phyloP scores from a whole-genome alignment of 2,113 vertebrate genomes.

The Coryphaenoides rupestris region DNA sequence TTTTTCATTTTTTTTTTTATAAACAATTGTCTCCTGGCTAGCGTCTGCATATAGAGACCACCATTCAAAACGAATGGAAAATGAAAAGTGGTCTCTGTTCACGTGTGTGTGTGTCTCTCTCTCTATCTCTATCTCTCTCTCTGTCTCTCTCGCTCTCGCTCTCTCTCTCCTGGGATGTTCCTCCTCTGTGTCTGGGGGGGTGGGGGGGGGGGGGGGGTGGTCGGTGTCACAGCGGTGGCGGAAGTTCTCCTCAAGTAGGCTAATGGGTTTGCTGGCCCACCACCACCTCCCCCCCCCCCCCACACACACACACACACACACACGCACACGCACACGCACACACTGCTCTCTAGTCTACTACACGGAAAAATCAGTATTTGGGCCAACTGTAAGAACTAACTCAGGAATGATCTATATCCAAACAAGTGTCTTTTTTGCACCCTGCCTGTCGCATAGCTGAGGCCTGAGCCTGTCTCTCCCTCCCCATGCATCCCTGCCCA shows the following conservation, averaged over 20 bases:
- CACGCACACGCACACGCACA: no score
- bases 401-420: conserved; percentile 60
- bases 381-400: conserved; percentile 58
- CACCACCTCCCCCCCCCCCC: conserved; percentile 34
- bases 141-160: no score
- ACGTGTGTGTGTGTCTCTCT: no score
- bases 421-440: conserved; percentile 28
- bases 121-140: no score
- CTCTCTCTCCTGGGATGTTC: not conserved
- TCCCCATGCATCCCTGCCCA: not conserved
- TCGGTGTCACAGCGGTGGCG: conserved; percentile 5
- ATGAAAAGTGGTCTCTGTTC: no score
- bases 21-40: not conserved
- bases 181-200: conserved; percentile 19
- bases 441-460: conserved; percentile 17
- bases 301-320: conserved; percentile 18
- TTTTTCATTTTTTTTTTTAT: not conserved
- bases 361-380: conserved; percentile 46
- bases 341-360: not conserved
- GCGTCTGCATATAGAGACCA: not conserved
- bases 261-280: conserved; percentile 47
- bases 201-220: no score
- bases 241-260: conserved; percentile 36
- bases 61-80: no score
- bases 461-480: no score